Evolutionary conservation across 2,113 vertebrate genomes (phyloP), one percentile per base, ranked within the genome.

Genomic region (Microcebus murinus): DNA sequence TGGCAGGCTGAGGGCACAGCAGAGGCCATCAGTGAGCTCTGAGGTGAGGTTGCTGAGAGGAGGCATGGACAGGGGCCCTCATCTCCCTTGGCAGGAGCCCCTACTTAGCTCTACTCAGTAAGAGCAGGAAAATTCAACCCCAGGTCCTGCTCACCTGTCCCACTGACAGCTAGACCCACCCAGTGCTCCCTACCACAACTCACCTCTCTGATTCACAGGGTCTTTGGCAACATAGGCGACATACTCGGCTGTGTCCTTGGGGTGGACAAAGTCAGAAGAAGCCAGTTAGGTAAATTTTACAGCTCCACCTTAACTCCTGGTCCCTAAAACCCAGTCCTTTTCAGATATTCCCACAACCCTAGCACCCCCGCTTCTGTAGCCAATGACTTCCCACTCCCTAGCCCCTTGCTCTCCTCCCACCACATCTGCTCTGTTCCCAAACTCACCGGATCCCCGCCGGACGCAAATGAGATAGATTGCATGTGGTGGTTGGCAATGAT

Each of bases 191-290:
- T 68, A 55, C 17, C 67, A 29, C 0, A 6, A 92, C 99, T 98
- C 98, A 99, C 99, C 99, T 99, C 99, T 99, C 98, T 99, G 99
- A 98, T 99, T 99, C 97, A 99, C 99, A 0, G 99, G 99, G 96
- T 99, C 99, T 99, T 99, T 99, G 99, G 99, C 99, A 98, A 99
- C 99, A 6, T 99, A 99, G 73, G 99, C 99, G 0, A 99, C 99
- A 0, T 99, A 99, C 11, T 99, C 99, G 0, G 99, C 99, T 0
- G 99, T 99, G 97, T 99, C 99, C 99, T 99, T 99, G 95, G 0
- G 12, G 81, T 76, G 65, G 80, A 13, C 8, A 36, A 18, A 6
- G 55, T 61, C 96, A 92, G 95, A 95, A 92, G 0, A 1, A n/a
- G 61, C 79, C 52, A 85, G 59, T 91, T 1, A 31, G 77, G 65